phyloP scores from a whole-genome alignment of 1,140 invertebrate species.

The Drosophila leontia region DNA sequence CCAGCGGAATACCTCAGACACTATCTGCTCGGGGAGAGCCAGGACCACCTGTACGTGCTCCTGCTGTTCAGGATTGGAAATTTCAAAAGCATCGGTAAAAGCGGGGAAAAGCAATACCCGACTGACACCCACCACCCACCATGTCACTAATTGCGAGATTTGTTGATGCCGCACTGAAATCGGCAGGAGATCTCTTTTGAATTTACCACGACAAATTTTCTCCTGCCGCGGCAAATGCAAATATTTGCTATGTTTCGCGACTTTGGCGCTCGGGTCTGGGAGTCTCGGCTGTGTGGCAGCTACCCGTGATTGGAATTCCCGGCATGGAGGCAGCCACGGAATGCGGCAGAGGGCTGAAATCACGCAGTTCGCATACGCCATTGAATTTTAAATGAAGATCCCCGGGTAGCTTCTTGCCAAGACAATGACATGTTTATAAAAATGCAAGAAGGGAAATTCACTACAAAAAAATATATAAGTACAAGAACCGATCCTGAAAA shows the following conservation, averaged over 20 bases:
- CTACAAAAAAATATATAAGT: neutral
- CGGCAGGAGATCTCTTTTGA: slow-evolving; percentile 41
- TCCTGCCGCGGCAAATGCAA: slow-evolving; percentile 55
- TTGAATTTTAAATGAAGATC: slow-evolving; percentile 81
- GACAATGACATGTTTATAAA: slow-evolving; percentile 70
- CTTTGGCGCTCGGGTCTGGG: neutral
- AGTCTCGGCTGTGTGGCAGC: slow-evolving; percentile 7
- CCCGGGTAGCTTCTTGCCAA: slow-evolving; percentile 3
- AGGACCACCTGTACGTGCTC: slow-evolving; percentile 16
- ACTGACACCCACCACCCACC: slow-evolving; percentile 2
- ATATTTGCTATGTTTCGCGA: slow-evolving; percentile 61
- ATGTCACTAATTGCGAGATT: slow-evolving; percentile 52
- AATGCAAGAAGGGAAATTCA: slow-evolving; percentile 39
- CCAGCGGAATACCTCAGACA: neutral
- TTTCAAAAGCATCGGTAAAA: slow-evolving; percentile 5
- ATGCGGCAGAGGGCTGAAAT: slow-evolving; percentile 64
- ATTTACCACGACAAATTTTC: slow-evolving; percentile 29
- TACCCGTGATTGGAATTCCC: slow-evolving; percentile 67
- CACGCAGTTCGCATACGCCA: slow-evolving; percentile 71
- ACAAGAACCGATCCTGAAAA: neutral
- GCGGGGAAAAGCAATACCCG: slow-evolving; percentile 24
- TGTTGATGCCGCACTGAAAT: slow-evolving; percentile 31
- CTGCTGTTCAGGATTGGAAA: slow-evolving; percentile 12
- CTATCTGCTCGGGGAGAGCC: neutral
- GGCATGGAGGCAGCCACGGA: slow-evolving; percentile 23